Evolutionary conservation across 2,113 vertebrate species (phyloP), one percentile per base, ranked within the genome.

Genomic region (Egretta garzetta): DNA sequence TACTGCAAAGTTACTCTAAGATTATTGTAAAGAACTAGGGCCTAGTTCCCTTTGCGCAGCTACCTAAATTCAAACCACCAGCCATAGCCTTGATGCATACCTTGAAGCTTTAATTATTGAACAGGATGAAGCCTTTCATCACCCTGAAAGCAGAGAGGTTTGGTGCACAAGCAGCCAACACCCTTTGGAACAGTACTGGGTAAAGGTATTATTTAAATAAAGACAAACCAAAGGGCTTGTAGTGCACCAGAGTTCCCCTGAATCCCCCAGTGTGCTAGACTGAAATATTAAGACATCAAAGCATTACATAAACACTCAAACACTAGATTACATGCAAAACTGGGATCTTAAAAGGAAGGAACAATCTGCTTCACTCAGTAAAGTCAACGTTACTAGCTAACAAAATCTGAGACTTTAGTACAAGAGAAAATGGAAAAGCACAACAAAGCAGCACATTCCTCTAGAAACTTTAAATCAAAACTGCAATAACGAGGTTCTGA

Each of bases 391-490:
- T 28, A 50, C 76, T 20, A 63, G 43, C 37, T 32, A 66, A 85
- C 43, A 67, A 83, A 85, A 77, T 13, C 5, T 11, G 53, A 95
- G 67, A 82, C 37, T 71, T 93, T 55, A 84, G 15, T 15, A 74
- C 8, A 60, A 33, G 62, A 87, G 83, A 68, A 84, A 23, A 86
- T 3, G 12, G 68, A 86, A 28, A 71, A 67, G 47, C 87, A 68
- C 45, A 58, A 56, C n/a, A 15, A 68, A 68, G 60, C n/a, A 89
- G 73, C 39, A 83, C 13, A 53, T 3, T 71, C 41, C 21, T n/a
- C 71, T 22, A 47, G 74, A 93, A 92, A 96, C 97, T 97, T 98
- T 95, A 98, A 98, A 97, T 96, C 97, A 98, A 93, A 98, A 98
- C 72, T 96, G 75, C 84, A 96, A 96, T 47, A 73, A 18, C 55